Evolutionary conservation across 2,113 vertebrate species (phyloP).

Genomic region (Balaeniceps rex): DNA sequence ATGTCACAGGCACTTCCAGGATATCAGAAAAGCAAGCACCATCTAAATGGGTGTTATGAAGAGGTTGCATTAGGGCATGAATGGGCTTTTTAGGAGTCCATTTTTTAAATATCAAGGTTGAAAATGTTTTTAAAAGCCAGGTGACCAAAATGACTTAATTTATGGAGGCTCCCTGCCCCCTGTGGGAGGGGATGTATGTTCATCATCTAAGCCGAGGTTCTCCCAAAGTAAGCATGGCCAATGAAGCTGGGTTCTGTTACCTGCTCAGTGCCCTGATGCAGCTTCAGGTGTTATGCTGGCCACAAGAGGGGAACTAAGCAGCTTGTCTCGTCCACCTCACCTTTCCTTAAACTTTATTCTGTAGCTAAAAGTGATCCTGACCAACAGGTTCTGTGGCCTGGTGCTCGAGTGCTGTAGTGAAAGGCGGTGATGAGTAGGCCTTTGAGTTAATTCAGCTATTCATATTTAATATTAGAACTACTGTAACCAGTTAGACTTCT

Average conservation of each 20-base stretch:
- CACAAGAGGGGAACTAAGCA: not conserved
- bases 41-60: not conserved
- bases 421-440: not conserved
- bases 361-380: not conserved
- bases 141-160: not conserved
- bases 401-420: not conserved
- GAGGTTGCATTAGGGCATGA: not conserved
- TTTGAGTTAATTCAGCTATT: not conserved
- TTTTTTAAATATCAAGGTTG: not conserved
- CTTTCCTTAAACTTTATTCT: not conserved
- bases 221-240: not conserved
- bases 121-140: not conserved
- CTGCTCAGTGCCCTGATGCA: not conserved
- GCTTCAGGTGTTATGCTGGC: not conserved
- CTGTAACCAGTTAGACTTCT: not conserved
- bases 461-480: not conserved
- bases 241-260: not conserved
- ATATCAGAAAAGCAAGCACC: not conserved
- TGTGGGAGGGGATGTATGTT: not conserved
- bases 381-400: not conserved
- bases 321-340: not conserved
- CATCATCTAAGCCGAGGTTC: not conserved
- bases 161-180: not conserved
- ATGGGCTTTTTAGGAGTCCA: not conserved
- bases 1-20: not conserved